Evolutionary conservation across 2,888 invertebrate species (phyloP), one percentile per base, ranked within the genome.

Genomic region (Chaetogeoica ovagalla): DNA sequence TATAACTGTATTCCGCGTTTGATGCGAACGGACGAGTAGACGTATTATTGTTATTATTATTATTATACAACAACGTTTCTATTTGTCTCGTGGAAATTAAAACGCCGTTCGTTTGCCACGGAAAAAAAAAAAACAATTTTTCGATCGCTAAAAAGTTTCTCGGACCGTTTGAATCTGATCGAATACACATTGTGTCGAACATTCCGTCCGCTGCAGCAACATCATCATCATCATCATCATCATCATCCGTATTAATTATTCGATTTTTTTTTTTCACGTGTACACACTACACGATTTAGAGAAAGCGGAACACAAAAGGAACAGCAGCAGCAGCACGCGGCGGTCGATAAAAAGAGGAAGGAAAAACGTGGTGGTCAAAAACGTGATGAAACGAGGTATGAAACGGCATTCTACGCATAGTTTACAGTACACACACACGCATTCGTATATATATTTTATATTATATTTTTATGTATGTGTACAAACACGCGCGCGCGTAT

Each of bases 361-460:
- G n/a, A n/a, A n/a, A n/a, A n/a, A n/a, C n/a, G 69, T 77, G 77
- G 77, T 77, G 77, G 77, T 77, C 69, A 70, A 77, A 77, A 77
- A 77, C 77, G 77, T 77, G 77, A 77, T 77, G 77, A 77, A 77
- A 77, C 69, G 77, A 77, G 62, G 77, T 77, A 77, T 77, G 77
- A 77, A 69, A 48, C 60, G 37, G 21, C 77, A 77, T 77, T 77
- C 77, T 69, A 70, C 19, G 8, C 77, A 77, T 77, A 77, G 62
- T 17, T 77, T 65, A 30, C 30, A 69, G 37, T 69, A 70, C 62
- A 69, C 30, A 23, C 23, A 55, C 19, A 7, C 57, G 57, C 66
- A 59, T 68, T 39, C 13, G 21, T 66, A 43, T 76, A 66, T 15
- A 48, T 48, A 43, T 48, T 13, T 43, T 72, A 72, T 60, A 55